Evolutionary conservation across 1,140 invertebrate species (phyloP), one percentile per base, ranked within the genome.

Genomic region (Drosophila pectinifera): DNA sequence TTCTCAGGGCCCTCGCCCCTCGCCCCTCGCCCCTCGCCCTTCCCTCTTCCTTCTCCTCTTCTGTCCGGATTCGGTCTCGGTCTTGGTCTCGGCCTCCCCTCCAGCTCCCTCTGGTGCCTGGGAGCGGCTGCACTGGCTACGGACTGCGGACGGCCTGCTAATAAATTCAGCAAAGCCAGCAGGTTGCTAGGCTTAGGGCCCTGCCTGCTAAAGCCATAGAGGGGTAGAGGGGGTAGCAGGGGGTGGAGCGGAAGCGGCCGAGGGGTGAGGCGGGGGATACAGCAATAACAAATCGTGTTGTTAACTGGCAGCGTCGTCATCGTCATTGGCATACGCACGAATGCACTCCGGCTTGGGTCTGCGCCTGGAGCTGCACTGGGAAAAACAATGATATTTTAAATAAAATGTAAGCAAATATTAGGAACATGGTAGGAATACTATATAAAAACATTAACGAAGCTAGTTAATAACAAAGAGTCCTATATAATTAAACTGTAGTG

Each of bases 281-380:
- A 77, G 88, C 80, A 88, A 89, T 88, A 88, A 88, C 84, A 88
- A 88, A 88, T 88, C 84, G 84, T 88, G 84, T 84, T 89, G 84
- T 89, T 84, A 80, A 89, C 84, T 89, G 84, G 76, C 76, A 73
- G 42, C 77, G 80, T 70, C 67, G 67, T 70, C 72, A 74, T 85
- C 82, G 81, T 84, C 82, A 82, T 88, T 82, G 79, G 83, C 83
- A 73, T 83, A 86, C 83, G 83, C 83, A 86, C 83, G 83, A 83
- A 83, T 83, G 84, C 80, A 89, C 59, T 61, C 46, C 28, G 49
- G 45, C 22, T 58, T 68, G 56, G 54, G 53, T 42, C 13, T 45
- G 38, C 20, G 56, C 18, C 20, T 34, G 39, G 13, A 61, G 14
- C n/a, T 26, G 14, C 57, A 49, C 38, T 43, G 20, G 8, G 14